Conservation (phyloP, 2,797 vertebrate species). For the Sebastes steindachneri region DNA sequence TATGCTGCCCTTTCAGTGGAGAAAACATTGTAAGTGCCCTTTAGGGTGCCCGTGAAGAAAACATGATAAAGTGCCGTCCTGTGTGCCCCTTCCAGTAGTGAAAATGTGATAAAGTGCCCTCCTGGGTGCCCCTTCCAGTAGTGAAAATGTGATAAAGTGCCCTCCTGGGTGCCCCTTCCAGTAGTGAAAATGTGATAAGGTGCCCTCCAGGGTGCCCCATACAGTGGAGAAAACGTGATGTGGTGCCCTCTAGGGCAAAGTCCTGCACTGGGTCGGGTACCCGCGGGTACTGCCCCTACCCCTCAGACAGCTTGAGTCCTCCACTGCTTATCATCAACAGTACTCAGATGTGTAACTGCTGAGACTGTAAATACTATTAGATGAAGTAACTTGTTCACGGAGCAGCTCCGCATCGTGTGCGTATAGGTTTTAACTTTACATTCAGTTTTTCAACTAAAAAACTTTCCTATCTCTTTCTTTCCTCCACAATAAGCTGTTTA, state of each 20-base stretch:
- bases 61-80: too few species aligned
- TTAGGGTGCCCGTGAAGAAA: too few species aligned
- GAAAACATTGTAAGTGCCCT: too few species aligned
- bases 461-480: background rate
- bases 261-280: background rate
- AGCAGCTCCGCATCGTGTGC: background rate
- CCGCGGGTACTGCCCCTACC: background rate
- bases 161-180: too few species aligned
- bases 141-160: too few species aligned
- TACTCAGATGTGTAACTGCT: background rate
- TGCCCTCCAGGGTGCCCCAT: too few species aligned
- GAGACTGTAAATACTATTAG: background rate
- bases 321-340: conserved; percentile 8
- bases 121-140: too few species aligned
- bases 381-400: background rate
- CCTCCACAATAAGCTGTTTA: background rate
- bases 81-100: too few species aligned
- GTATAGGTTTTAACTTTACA: background rate
- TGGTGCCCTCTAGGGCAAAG: background rate
- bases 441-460: background rate
- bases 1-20: too few species aligned
- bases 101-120: too few species aligned
- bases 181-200: too few species aligned
- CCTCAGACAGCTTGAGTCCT: background rate
- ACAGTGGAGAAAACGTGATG: background rate